These are phyloP conservation scores for Xestia c-nigrum DNA, from an alignment of 2,888 invertebrate genomes.

Conservation along the genomic window DNA sequence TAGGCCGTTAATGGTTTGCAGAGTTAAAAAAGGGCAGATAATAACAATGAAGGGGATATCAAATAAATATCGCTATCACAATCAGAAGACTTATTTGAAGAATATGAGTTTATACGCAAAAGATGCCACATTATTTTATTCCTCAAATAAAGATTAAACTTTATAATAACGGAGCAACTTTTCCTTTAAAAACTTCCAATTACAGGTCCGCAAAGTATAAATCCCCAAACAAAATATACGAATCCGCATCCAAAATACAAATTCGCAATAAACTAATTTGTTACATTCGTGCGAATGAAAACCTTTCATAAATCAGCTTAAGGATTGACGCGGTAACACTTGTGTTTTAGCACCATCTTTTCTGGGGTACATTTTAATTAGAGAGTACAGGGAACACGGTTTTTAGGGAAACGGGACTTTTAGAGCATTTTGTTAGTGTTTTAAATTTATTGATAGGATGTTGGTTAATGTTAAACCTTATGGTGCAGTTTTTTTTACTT, in stretches of 20 bases:
- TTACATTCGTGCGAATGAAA: conserved; percentile 76
- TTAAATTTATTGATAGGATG: too few relatives aligned
- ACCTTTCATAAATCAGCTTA: conserved; percentile 76
- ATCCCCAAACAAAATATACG: conserved; percentile 58
- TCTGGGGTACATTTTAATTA: conserved; percentile 75
- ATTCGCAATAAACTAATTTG: conserved; percentile 78
- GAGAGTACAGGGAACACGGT: conserved; percentile 20
- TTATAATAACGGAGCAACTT: not conserved
- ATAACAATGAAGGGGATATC: not conserved
- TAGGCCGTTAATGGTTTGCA: not conserved
- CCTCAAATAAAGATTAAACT: not conserved
- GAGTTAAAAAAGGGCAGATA: not conserved
- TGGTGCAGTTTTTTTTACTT: too few relatives aligned
- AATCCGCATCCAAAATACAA: conserved; percentile 69
- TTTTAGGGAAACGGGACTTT: not conserved
- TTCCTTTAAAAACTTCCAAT: conserved; percentile 12
- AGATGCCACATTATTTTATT: not conserved
- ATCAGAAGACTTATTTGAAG: not conserved
- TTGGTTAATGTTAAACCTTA: too few relatives aligned
- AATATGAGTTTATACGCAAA: not conserved
- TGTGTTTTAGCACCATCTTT: conserved; percentile 81
- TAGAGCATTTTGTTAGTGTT: not conserved
- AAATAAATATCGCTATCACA: too few relatives aligned
- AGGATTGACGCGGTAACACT: conserved; percentile 80
- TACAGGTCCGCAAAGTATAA: conserved; percentile 1